phyloP scores from a whole-genome alignment of 2,888 invertebrate species.

The Drosophila gaucha region DNA sequence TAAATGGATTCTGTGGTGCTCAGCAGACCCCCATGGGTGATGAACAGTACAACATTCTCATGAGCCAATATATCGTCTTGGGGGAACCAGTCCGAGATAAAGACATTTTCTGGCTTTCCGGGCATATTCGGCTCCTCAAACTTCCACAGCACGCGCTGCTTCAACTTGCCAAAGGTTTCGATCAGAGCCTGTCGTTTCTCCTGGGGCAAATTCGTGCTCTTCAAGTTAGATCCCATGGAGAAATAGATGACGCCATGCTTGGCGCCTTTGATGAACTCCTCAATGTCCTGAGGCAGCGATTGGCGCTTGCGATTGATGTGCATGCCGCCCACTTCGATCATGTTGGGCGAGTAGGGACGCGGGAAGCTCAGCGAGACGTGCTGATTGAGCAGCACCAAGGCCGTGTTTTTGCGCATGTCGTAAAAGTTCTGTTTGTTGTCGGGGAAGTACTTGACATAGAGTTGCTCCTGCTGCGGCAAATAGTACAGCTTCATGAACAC shows the following conservation, averaged over 20 bases:
- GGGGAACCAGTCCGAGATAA: conserved; percentile 85
- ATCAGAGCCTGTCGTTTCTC: conserved; percentile 74
- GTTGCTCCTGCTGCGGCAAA: conserved; percentile 75
- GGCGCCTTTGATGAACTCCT: conserved; percentile 83
- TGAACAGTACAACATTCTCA: conserved; percentile 85
- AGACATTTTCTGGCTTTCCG: conserved; percentile 80
- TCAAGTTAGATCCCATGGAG: conserved; percentile 85
- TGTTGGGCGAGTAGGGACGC: conserved; percentile 83
- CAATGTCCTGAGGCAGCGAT: conserved; percentile 81
- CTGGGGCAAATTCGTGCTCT: conserved; percentile 69
- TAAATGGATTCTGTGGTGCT: conserved; percentile 85
- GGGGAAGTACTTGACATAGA: conserved; percentile 78
- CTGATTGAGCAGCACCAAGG: conserved; percentile 81
- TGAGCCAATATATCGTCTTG: conserved; percentile 85
- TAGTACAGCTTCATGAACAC: conserved; percentile 66
- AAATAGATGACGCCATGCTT: conserved; percentile 85
- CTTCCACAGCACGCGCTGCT: conserved; percentile 85
- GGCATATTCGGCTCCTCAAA: conserved; percentile 82
- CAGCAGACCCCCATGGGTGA: conserved; percentile 85
- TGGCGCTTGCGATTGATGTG: conserved; percentile 81
- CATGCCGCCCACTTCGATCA: conserved; percentile 84
- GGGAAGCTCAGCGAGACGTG: conserved; percentile 82
- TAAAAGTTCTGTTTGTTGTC: conserved; percentile 68
- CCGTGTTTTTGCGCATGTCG: conserved; percentile 73
- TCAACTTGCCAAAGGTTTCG: conserved; percentile 71